These are phyloP conservation scores for Oscheius onirici DNA, from an alignment of 2,888 invertebrate species.

Conservation along the genomic window DNA sequence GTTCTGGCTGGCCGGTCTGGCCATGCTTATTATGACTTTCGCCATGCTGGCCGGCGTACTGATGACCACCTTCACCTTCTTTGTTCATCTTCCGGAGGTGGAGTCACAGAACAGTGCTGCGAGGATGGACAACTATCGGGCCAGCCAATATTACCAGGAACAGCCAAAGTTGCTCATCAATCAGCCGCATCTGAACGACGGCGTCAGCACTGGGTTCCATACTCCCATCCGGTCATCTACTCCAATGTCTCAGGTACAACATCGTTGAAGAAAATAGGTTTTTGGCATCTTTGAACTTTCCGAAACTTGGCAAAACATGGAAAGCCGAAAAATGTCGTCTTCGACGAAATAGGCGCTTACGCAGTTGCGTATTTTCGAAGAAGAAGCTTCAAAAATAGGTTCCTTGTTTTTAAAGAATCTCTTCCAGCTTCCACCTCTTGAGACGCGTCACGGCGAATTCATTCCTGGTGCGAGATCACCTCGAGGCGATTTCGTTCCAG, in stretches of 20 bases:
- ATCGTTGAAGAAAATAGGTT: background rate
- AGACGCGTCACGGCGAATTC: constrained; percentile 33
- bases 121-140: constrained; percentile 17
- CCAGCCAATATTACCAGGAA: constrained; percentile 28
- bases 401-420: too few relatives aligned
- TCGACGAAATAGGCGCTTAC: too few relatives aligned
- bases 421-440: constrained; percentile 24
- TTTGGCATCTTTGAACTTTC: too few relatives aligned
- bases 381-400: too few relatives aligned
- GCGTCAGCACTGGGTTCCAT: constrained; percentile 9
- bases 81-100: constrained; percentile 41
- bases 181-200: constrained; percentile 12
- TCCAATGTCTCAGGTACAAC: constrained; percentile 37
- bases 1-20: constrained; percentile 67
- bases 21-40: constrained; percentile 58
- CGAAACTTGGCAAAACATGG: too few relatives aligned
- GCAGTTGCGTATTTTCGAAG: too few relatives aligned
- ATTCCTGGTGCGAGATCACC: constrained; percentile 44
- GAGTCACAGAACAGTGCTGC: background rate
- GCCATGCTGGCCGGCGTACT: constrained; percentile 61
- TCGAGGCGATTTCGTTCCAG: constrained; percentile 46
- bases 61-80: constrained; percentile 64
- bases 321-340: too few relatives aligned
- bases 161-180: constrained; percentile 20
- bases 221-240: constrained; percentile 26